A percentile compares a stretch with the other conserved stretches of the same genome.
Conservation (phyloP, 2,888 invertebrate genomes). For the Ditylenchus weischeri region DNA sequence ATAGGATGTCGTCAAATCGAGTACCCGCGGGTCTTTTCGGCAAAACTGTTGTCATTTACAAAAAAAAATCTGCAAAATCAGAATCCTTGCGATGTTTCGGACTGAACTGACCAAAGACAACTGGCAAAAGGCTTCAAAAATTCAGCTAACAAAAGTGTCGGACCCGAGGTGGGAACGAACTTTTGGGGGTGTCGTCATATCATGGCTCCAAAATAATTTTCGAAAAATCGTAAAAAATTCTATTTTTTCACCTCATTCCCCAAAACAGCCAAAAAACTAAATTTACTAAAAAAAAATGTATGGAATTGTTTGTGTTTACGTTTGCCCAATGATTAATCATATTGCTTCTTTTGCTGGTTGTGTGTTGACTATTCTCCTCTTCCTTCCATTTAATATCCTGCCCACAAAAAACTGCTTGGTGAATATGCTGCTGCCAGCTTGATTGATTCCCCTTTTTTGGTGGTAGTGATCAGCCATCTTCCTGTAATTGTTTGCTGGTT, state of each 20-base stretch:
- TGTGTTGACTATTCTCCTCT: conserved; percentile 11
- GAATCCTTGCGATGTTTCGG: too few relatives aligned
- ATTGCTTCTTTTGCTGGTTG: neutral
- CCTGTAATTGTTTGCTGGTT: conserved; percentile 5
- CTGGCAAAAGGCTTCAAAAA: too few relatives aligned
- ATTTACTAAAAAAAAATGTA: conserved; percentile 12
- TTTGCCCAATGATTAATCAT: conserved; percentile 17
- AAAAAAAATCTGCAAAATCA: too few relatives aligned
- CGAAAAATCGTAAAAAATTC: neutral
- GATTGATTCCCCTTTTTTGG: conserved; percentile 7
- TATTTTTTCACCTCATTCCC: conserved; percentile 7
- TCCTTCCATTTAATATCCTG: conserved; percentile 8
- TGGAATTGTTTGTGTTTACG: neutral
- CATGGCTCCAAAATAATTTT: neutral
- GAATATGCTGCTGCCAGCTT: neutral
- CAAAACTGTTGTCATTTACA: too few relatives aligned
- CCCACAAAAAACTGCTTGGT: conserved; percentile 5
- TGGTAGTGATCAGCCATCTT: neutral
- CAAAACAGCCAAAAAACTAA: conserved; percentile 9
- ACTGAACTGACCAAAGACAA: too few relatives aligned
- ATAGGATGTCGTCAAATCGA: too few relatives aligned
- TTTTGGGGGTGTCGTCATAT: too few relatives aligned
- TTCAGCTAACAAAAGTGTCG: too few relatives aligned
- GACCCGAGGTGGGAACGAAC: too few relatives aligned
- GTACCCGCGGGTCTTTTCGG: too few relatives aligned